Base-by-base conservation (phyloP, 2,113 vertebrate species). In the Sarotherodon lohbergeri region DNA sequence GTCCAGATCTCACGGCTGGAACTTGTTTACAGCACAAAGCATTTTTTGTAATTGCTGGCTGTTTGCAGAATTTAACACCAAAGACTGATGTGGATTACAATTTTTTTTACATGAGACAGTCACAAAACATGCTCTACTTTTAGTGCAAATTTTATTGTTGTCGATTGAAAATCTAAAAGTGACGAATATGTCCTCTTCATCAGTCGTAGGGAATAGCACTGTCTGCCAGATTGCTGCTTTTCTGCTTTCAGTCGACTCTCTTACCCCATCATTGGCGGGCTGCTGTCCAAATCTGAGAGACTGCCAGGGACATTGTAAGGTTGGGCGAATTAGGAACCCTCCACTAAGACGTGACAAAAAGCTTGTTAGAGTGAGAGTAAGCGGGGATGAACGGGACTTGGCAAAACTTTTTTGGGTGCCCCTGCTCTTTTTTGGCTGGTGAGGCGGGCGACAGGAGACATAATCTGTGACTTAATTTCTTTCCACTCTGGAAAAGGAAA, bases 401-500 rank as follows among this genome's bases (percentile, higher is more conserved):
- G 87, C 84, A 88, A 52, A 61, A 68, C 61, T 27, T 36, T 81
- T 87, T 87, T 71, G 43, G 79, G 68, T 84, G 54, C 43, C 87
- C 52, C 22, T 81, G 86, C 88, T 93, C 91, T 85, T 93, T 94
- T 91, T 92, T 84, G 88, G 89, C 82, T 36, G 13, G 63, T 86
- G 55, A 83, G 39, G 76, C 76, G 19, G 61, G 83, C 14, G 55
- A 55, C 52, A 32, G 61, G 54, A 89, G 76, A 87, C 78, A 85
- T 90, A 88, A 90, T 88, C 82, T 90, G 83, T 94, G 93, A 95
- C 90, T 90, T 93, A 81, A 91, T 89, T 86, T 95, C 89, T 96
- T 97, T 96, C 96, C 96, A 96, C 91, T 95, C 90, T 94, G 95
- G 91, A 96, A 96, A 96, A 94, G 91, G 92, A 96, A 92, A 96